Conservation (phyloP, 1,140 invertebrate genomes). For the Aphaenogaster ashmeadi region DNA sequence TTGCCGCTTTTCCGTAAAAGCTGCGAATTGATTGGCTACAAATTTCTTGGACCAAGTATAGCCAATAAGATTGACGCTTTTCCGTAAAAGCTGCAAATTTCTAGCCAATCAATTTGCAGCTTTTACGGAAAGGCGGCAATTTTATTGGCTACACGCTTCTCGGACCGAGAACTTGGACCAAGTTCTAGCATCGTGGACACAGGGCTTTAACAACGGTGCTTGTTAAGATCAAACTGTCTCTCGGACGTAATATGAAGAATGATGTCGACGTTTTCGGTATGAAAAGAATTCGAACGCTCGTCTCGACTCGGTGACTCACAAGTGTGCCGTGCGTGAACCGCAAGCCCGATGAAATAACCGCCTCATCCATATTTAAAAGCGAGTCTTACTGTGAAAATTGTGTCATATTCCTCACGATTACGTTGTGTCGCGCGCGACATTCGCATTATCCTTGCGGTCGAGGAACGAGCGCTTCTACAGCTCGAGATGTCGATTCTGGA, state of each 20-base stretch:
- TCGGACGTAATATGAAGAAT: not conserved
- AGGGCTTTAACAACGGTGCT: not conserved
- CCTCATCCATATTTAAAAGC: conserved; percentile 73
- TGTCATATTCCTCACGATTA: conserved; percentile 62
- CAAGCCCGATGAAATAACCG: conserved; percentile 75
- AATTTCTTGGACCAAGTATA: too few relatives aligned
- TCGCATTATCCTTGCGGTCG: not conserved
- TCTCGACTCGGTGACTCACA: conserved; percentile 68
- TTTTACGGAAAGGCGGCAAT: too few relatives aligned
- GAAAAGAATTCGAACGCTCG: conserved; percentile 72
- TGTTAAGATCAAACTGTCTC: not conserved
- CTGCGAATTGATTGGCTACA: too few relatives aligned
- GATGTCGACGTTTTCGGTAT: conserved; percentile 43
- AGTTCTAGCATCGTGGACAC: too few relatives aligned
- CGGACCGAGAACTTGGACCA: too few relatives aligned
- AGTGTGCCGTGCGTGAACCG: conserved; percentile 76
- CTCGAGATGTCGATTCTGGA: not conserved
- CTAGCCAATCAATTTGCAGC: too few relatives aligned
- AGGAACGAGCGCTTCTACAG: not conserved
- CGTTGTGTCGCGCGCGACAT: not conserved
- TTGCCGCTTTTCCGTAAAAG: too few relatives aligned
- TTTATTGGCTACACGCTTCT: too few relatives aligned
- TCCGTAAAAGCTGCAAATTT: too few relatives aligned
- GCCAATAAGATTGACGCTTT: too few relatives aligned
- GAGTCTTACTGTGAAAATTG: conserved; percentile 69